Evolutionary conservation across 1,140 invertebrate species (phyloP).

Genomic region (Drosophila parabipectinata): DNA sequence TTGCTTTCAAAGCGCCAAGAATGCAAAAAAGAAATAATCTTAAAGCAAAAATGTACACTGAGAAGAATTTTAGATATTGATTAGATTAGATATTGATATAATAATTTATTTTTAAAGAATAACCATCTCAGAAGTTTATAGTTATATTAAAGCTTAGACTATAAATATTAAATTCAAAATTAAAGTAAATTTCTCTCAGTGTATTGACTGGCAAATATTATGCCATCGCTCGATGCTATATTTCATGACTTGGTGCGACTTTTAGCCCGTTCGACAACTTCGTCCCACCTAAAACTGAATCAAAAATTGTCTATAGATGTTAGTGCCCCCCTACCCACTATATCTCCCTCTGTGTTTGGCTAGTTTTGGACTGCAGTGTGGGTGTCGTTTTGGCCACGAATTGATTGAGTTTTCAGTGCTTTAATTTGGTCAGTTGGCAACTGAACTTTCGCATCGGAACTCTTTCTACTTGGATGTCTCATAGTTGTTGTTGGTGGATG

Average conservation of each 20-base stretch:
- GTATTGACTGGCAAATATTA: conserved; percentile 34
- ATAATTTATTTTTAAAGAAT: too few species aligned
- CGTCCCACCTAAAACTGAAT: conserved; percentile 75
- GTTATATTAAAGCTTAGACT: too few species aligned
- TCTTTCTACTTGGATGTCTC: conserved; percentile 18
- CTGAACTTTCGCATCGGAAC: conserved; percentile 17
- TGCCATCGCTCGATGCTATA: conserved; percentile 46
- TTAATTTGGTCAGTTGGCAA: conserved; percentile 64
- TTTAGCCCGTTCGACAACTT: conserved; percentile 74
- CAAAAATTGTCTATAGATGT: conserved; percentile 56
- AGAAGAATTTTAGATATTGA: background rate
- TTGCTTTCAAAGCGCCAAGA: conserved; percentile 48
- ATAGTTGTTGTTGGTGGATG: conserved; percentile 24
- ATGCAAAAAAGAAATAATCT: conserved; percentile 64
- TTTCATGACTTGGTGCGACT: conserved; percentile 73
- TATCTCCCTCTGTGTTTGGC: conserved; percentile 36
- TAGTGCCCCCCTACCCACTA: conserved; percentile 7
- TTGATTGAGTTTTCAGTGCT: conserved; percentile 70
- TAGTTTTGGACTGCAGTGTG: conserved; percentile 61
- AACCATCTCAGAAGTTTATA: too few species aligned
- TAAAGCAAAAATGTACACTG: conserved; percentile 19
- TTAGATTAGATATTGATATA: background rate
- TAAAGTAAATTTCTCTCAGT: background rate
- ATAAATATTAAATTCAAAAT: background rate
- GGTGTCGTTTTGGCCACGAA: conserved; percentile 51